Percentiles rank a stretch among this genome's conserved stretches.
Evolutionary conservation across 1,140 invertebrate genomes (phyloP).

Genomic region (Triops longicaudatus): DNA sequence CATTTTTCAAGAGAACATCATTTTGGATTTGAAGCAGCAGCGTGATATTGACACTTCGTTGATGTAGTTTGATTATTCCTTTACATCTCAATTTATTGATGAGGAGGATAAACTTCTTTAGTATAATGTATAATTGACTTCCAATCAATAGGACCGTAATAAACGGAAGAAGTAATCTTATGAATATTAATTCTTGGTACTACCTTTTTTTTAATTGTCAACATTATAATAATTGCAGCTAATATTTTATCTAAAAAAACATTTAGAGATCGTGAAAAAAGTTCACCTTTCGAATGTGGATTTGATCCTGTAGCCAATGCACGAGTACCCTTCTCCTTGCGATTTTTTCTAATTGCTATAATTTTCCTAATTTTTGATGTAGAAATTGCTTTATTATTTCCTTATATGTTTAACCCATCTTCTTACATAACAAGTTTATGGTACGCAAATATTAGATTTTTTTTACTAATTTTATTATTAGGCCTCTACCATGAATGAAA

Average conservation of each 20-base stretch:
- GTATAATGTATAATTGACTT: constrained; percentile 60
- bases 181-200: constrained; percentile 38
- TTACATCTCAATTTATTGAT: constrained; percentile 58
- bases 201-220: constrained; percentile 40
- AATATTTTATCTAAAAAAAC: constrained; percentile 46
- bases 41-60: constrained; percentile 66
- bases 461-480: constrained; percentile 47
- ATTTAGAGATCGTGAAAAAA: constrained; percentile 29
- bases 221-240: constrained; percentile 40
- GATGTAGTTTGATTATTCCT: constrained; percentile 63
- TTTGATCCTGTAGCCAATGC: constrained; percentile 31
- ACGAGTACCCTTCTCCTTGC: constrained; percentile 42
- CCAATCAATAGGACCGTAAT: constrained; percentile 52
- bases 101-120: constrained; percentile 51
- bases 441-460: constrained; percentile 41
- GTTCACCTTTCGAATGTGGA: constrained; percentile 34
- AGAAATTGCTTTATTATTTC: constrained; percentile 50
- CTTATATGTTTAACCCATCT: constrained; percentile 42
- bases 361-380: constrained; percentile 59
- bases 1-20: constrained; percentile 54
- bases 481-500: constrained; percentile 53
- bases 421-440: no score
- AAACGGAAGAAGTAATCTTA: constrained; percentile 45
- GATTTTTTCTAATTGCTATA: constrained; percentile 52
- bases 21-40: constrained; percentile 57